Percentiles rank a stretch among this genome's conserved stretches.
Evolutionary conservation across 2,888 invertebrate species (phyloP).

Genomic region (Erebia ligea): DNA sequence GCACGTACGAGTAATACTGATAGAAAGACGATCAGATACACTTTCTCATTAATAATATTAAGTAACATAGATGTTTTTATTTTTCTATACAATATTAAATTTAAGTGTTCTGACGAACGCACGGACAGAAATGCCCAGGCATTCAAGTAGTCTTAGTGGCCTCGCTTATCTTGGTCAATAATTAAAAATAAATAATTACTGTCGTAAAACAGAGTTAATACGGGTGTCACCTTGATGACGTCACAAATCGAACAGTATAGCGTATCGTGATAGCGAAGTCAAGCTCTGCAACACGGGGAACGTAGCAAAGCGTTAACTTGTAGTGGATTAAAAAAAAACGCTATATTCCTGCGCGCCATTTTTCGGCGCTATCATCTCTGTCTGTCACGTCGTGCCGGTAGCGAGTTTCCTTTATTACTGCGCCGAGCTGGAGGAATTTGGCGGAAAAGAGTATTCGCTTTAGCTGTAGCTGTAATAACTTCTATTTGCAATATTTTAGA

Average conservation of each 20-base stretch:
- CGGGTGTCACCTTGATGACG: background rate
- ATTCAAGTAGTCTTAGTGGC: too few relatives aligned
- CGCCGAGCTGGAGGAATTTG: conserved; percentile 14
- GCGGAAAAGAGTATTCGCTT: background rate
- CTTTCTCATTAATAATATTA: too few relatives aligned
- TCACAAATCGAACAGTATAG: background rate
- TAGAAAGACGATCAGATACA: too few relatives aligned
- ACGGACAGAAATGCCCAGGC: too few relatives aligned
- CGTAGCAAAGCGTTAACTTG: conserved; percentile 39
- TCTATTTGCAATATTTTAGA: background rate
- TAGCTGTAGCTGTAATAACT: background rate
- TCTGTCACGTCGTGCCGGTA: conserved; percentile 39
- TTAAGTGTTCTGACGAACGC: too few relatives aligned
- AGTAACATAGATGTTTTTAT: too few relatives aligned
- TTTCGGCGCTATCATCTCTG: conserved; percentile 40
- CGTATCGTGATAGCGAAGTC: background rate
- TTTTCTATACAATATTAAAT: too few relatives aligned
- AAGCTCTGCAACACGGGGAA: conserved; percentile 24
- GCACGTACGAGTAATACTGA: too few relatives aligned
- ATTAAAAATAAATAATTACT: too few relatives aligned
- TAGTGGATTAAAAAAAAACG: too few relatives aligned
- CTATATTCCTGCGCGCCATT: conserved; percentile 38
- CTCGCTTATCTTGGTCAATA: too few relatives aligned
- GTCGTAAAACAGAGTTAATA: too few relatives aligned
- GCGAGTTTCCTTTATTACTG: conserved; percentile 39